Evolutionary conservation across 2,888 invertebrate genomes (phyloP), one percentile per base, ranked within the genome.

Genomic region (Pomacea canaliculata): DNA sequence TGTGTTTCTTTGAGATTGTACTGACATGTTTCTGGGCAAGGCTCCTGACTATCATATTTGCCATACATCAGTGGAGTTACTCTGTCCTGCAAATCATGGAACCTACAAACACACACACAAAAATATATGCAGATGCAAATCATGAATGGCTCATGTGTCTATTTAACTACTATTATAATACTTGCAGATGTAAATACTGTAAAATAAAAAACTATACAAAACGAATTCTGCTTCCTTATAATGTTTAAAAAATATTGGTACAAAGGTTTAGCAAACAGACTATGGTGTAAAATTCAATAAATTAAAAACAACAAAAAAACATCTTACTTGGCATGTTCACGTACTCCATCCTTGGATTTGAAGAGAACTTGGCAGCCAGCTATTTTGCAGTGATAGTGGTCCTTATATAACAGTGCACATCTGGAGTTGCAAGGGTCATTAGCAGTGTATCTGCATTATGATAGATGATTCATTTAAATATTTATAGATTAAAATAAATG

Each of bases 11-110:
- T 94, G 83, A 94, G 93, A 71, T 80, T 85, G 80, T 84, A 87
- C 70, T 84, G 85, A 82, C 89, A 90, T 48, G 76, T 82, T 65
- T 84, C 60, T 46, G 79, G 93, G 85, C 94, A 94, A 12, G 86
- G 82, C 71, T 88, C 94, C 78, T 93, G 93, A 74, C 93, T 93
- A 71, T 94, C 93, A 7, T 93, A 93, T 70, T 93, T 93, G 0
- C 93, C 93, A 89, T 94, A 94, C 87, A 94, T 94, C 5, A 95
- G 94, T 46, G 95, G 95, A 0, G 95, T 96, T 73, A 96, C 94
- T 85, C 95, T 94, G 87, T 95, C 96, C 90, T 97, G 96, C 78
- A 96, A 94, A 86, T 96, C 96, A 89, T 97, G 97, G 84, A 95
- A 95, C 79, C 91, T 91, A 70, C 66, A 73, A 56, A 73, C 71